Evolutionary conservation across 2,113 vertebrate genomes (phyloP), one percentile per base, ranked within the genome.

Genomic region (Origma solitaria): DNA sequence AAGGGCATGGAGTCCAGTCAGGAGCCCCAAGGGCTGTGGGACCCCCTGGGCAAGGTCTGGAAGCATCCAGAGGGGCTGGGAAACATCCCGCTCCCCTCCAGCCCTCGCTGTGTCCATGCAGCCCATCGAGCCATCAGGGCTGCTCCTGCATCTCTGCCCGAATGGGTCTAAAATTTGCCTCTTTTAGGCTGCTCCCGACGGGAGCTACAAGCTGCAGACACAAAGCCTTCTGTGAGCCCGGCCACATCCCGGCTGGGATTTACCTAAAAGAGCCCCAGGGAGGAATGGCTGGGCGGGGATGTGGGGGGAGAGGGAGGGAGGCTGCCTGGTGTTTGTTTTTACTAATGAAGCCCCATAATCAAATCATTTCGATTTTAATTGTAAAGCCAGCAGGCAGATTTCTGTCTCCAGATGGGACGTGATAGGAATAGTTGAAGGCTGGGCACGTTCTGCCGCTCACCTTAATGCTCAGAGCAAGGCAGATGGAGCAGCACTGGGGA

Each of bases 311-410:
- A 78, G 45, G 57, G 79, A 90, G 38, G 35, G 62, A 95, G 61
- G 56, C 56, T 94, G 94, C 89, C 73, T 94, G 86, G 31, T 90
- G 86, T 94, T 93, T 95, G 93, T 96, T 96, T 96, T 96, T 75
- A 75, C 92, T 97, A 95, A 97, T 90, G 90, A 93, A 96, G 72
- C 44, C 92, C 92, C 65, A 81, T 95, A 93, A 96, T 96, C 90
- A 97, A 92, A 96, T 96, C 15, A 90, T 96, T 97, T 94, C 82
- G 90, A 61, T 95, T 96, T 96, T 96, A 93, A 95, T 95, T 95
- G 93, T 96, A 70, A 94, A 95, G 94, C 94, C 93, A 97, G 94
- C 92, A 96, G 95, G 94, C 92, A 93, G 93, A 93, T 96, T 96
- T 96, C 93, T 97, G 95, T 95, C 93, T 96, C 92, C 94, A 96